These are phyloP conservation scores for Lordiphosa clarofinis DNA, from an alignment of 1,140 invertebrate genomes.

Conservation along the genomic window DNA sequence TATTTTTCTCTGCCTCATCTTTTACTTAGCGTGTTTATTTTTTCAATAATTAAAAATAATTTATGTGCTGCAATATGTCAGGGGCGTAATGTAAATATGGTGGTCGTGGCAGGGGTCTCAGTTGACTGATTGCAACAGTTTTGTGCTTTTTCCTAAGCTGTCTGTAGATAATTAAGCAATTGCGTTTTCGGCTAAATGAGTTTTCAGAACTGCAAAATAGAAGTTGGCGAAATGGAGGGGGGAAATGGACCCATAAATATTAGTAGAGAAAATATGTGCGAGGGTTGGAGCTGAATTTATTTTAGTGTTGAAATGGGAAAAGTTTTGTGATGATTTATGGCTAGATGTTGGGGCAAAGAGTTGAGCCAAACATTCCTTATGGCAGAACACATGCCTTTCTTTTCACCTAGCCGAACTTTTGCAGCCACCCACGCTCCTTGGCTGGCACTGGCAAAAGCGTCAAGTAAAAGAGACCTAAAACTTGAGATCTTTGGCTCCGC, in stretches of 20 bases:
- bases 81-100: conserved; percentile 49
- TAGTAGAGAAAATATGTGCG: conserved; percentile 2
- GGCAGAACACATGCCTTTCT: no score
- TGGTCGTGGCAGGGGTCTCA: conserved; percentile 14
- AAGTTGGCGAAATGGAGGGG: neutral
- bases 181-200: conserved; percentile 67
- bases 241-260: neutral
- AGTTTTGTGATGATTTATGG: no score
- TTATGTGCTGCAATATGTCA: conserved; percentile 67
- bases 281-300: conserved; percentile 1
- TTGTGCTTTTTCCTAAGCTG: conserved; percentile 16
- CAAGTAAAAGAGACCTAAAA: conserved; percentile 4
- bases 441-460: conserved; percentile 7
- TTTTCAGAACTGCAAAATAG: conserved; percentile 37
- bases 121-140: conserved; percentile 65
- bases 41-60: conserved; percentile 72
- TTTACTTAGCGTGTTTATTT: conserved; percentile 12
- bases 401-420: neutral
- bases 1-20: conserved; percentile 21
- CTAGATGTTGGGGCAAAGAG: no score
- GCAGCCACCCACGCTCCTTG: conserved; percentile 12
- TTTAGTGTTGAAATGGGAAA: no score
- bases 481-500: conserved; percentile 26
- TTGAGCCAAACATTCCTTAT: no score
- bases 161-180: conserved; percentile 71